phyloP scores from a whole-genome alignment of 2,797 vertebrate genomes.

The Australoheros facetus region DNA sequence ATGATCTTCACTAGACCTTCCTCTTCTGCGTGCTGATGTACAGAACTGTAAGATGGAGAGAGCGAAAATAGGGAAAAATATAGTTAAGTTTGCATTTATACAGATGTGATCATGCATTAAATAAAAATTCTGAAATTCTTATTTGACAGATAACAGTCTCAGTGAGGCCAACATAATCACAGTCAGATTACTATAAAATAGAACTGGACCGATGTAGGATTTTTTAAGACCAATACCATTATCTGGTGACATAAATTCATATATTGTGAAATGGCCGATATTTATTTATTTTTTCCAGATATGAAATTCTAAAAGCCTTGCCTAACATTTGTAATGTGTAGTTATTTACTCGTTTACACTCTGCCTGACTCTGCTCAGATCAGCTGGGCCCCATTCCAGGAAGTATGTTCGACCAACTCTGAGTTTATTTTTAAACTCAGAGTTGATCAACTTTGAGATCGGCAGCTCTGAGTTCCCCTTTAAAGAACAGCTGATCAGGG shows the following conservation, averaged over 20 bases:
- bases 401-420: too few species aligned
- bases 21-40: conserved; percentile 99
- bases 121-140: neutral
- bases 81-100: neutral
- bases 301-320: neutral
- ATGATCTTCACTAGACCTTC: conserved; percentile 86
- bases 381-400: neutral
- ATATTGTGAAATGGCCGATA: neutral
- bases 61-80: neutral
- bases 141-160: neutral
- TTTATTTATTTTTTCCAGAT: too few species aligned
- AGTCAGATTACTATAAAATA: neutral
- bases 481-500: too few species aligned
- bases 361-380: neutral
- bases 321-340: neutral
- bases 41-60: conserved; percentile 82
- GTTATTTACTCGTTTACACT: neutral
- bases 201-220: neutral
- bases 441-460: too few species aligned
- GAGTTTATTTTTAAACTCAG: too few species aligned
- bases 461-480: too few species aligned
- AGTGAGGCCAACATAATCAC: neutral
- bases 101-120: neutral
- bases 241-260: neutral
- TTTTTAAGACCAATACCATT: neutral